phyloP scores from a whole-genome alignment of 2,113 vertebrate genomes.

The Cyanoramphus novaezelandiae region DNA sequence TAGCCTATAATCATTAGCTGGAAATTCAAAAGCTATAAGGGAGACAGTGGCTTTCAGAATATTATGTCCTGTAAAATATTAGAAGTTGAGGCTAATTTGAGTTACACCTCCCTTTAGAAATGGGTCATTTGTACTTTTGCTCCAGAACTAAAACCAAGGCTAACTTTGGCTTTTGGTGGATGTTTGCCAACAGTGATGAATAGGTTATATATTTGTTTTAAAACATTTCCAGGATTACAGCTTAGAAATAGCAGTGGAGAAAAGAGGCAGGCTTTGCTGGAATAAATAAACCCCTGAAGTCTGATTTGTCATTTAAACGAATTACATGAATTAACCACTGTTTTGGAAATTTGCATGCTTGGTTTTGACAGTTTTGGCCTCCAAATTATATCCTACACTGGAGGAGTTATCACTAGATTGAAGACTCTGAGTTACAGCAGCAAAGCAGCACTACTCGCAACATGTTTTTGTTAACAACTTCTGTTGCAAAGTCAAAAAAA shows the following conservation, averaged over 20 bases:
- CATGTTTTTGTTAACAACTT: neutral
- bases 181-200: neutral
- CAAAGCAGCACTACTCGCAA: neutral
- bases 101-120: neutral
- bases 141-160: neutral
- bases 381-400: neutral
- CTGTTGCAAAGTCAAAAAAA: neutral
- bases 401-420: neutral
- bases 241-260: neutral
- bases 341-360: neutral
- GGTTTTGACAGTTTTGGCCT: neutral
- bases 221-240: neutral
- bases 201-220: neutral
- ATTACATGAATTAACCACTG: neutral
- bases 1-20: neutral
- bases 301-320: neutral
- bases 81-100: neutral
- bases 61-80: neutral
- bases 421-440: neutral
- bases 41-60: neutral
- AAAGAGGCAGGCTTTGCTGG: neutral
- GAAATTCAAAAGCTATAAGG: neutral
- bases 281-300: neutral
- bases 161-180: neutral
- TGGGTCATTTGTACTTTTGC: neutral